Conservation (phyloP, 1,140 invertebrate species). For the Argopecten irradians region DNA sequence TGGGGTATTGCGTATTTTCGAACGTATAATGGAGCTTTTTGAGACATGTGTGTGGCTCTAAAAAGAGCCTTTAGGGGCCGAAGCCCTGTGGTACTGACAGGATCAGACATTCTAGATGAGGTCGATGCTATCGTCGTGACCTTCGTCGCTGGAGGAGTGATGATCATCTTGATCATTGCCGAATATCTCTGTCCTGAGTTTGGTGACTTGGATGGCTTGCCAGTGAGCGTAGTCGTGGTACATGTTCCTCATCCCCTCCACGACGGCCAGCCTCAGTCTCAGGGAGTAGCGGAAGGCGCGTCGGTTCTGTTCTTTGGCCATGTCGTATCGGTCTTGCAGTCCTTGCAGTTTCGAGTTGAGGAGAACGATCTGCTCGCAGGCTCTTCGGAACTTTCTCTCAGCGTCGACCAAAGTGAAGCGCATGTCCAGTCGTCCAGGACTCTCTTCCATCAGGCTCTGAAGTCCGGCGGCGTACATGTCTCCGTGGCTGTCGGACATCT, state of each 20-base stretch:
- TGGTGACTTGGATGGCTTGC: conserved; percentile 24
- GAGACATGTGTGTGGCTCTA: conserved; percentile 23
- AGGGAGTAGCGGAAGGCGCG: conserved; percentile 52
- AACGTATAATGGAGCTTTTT: not conserved
- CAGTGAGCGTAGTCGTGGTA: conserved; percentile 56
- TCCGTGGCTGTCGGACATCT: not conserved
- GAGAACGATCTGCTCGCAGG: conserved; percentile 53
- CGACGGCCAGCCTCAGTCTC: conserved; percentile 49
- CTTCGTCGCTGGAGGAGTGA: not conserved
- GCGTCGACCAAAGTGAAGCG: not conserved
- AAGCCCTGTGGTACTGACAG: not conserved
- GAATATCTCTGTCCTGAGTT: not conserved
- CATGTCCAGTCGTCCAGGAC: too few relatives aligned
- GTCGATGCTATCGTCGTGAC: not conserved
- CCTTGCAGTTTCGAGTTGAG: conserved; percentile 49
- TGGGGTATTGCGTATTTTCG: not conserved
- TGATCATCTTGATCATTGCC: conserved; percentile 25
- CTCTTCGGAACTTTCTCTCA: conserved; percentile 42
- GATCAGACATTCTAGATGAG: not conserved
- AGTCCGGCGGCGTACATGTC: not conserved
- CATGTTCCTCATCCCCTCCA: conserved; percentile 54
- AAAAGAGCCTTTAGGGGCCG: conserved; percentile 29
- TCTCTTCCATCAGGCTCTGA: not conserved
- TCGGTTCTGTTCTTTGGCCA: conserved; percentile 49
- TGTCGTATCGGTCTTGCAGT: conserved; percentile 49